A percentile compares a stretch with the other conserved stretches of the same genome.
phyloP scores from a whole-genome alignment of 2,797 vertebrate genomes.

The Darevskia mixta region DNA sequence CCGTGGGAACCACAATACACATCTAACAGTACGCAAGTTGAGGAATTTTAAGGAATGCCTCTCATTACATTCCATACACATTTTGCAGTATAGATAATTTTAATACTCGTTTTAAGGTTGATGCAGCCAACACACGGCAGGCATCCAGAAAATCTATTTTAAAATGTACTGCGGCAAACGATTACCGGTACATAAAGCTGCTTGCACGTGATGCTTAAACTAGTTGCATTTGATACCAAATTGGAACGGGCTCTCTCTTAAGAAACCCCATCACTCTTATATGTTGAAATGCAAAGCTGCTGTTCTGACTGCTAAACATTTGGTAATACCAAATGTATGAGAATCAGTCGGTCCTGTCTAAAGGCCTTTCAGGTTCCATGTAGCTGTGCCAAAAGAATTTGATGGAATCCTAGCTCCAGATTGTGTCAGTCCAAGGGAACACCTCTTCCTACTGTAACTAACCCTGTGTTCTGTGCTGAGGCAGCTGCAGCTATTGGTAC shows the following conservation, averaged over 20 bases:
- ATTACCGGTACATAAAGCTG: constrained; percentile 61
- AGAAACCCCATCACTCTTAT: neutral
- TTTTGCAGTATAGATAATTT: constrained; percentile 63
- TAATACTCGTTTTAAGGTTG: constrained; percentile 50
- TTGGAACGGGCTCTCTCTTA: constrained; percentile 18
- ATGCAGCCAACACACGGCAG: constrained; percentile 20
- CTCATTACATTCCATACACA: constrained; percentile 26
- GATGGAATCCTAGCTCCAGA: neutral
- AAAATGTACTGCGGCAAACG: constrained; percentile 37
- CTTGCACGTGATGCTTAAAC: constrained; percentile 30
- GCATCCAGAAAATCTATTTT: constrained; percentile 43
- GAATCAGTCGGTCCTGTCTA: neutral
- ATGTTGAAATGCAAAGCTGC: no score
- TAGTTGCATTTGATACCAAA: constrained; percentile 53
- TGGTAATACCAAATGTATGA: no score
- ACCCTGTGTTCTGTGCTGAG: neutral
- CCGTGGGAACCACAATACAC: constrained; percentile 61
- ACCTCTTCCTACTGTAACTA: neutral
- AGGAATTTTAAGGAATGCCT: constrained; percentile 66
- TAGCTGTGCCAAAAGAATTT: neutral
- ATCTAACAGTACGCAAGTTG: constrained; percentile 48
- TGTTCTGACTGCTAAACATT: no score
- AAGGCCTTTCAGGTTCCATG: neutral
- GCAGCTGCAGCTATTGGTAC: neutral
- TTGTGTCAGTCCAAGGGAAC: neutral